Evolutionary conservation across 2,113 vertebrate species (phyloP).

Genomic region (Campylomormyrus tamandua): DNA sequence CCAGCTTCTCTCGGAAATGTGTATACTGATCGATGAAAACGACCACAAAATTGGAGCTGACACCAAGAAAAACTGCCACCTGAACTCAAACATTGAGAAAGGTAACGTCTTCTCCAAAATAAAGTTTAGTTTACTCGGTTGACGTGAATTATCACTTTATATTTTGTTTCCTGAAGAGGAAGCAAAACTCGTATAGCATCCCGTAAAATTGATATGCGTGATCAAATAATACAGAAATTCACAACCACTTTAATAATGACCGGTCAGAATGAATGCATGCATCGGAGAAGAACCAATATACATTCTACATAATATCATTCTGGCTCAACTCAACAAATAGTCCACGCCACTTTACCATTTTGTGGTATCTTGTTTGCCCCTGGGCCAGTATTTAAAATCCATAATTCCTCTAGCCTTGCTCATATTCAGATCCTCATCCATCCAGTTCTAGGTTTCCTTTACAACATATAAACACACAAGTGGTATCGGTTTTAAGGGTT

Average conservation of each 20-base stretch:
- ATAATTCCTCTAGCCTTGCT: background rate
- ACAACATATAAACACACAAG: background rate
- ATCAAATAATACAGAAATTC: background rate
- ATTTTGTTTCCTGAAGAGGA: background rate
- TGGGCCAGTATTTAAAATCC: background rate
- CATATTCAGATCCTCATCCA: background rate
- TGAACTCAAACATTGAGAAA: slow-evolving; percentile 90
- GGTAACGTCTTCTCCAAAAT: slow-evolving; percentile 50
- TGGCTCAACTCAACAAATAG: background rate
- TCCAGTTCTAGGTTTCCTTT: background rate
- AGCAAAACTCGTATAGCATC: background rate
- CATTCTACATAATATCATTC: background rate
- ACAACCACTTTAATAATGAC: background rate
- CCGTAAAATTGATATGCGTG: background rate
- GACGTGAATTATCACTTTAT: background rate
- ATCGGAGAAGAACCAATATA: background rate
- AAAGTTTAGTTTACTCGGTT: background rate
- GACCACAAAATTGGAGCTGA: slow-evolving; percentile 78
- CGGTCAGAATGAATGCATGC: background rate
- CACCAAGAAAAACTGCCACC: slow-evolving; percentile 92
- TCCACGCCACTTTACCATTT: background rate
- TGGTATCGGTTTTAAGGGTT: background rate
- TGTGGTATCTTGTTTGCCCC: background rate
- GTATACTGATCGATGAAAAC: slow-evolving; percentile 84
- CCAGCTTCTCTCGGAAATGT: slow-evolving; percentile 86